Base-by-base conservation (phyloP, 2,888 invertebrate genomes). In the Platycnemis pennipes region DNA sequence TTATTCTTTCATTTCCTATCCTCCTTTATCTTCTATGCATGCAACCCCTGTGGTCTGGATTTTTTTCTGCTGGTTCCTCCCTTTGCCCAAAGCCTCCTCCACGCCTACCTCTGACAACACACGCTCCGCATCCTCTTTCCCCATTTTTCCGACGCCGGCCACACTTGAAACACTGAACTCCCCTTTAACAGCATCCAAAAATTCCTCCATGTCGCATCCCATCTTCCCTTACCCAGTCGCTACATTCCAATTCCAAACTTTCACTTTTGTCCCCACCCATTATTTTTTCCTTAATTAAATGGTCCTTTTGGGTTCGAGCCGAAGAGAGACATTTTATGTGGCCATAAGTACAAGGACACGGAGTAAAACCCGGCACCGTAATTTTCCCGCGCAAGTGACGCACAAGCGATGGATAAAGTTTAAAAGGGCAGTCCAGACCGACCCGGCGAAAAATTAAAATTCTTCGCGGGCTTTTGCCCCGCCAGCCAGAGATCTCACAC, bases 281-380 rank as follows among this genome's bases (percentile, higher is more conserved):
- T 77, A 49, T 77, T 77, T 77, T 77, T 77, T 77, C 77, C 37
- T 77, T 77, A 77, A 77, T 77, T 77, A 77, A 16, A 63, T 63
- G 26, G 63, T 63, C 63, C 63, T 26, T 63, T 16, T 26, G 63
- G 56, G n/a, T 8, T 22, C 5, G 26, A 26, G 26, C 63, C 26
- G 7, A 63, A 63, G n/a, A n/a, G n/a, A n/a, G n/a, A 63, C 26
- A 22, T 26, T 63, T 63, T 16, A 22, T n/a, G 63, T 8, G 63
- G n/a, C 63, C n/a, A 26, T 26, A 53, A 8, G 63, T 26, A 5
- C 26, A 5, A 4, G 26, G 7, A 63, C 22, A 26, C 22, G 16
- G 49, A 63, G 63, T 26, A 16, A 26, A 63, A 63, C n/a, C 63
- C 63, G 22, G 63, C 7, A 22, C 63, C 63, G 63, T 22, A 63